Percentiles rank a stretch among this genome's conserved stretches.
Evolutionary conservation across 1,140 invertebrate species (phyloP).

Genomic region (Fopius arisanus): DNA sequence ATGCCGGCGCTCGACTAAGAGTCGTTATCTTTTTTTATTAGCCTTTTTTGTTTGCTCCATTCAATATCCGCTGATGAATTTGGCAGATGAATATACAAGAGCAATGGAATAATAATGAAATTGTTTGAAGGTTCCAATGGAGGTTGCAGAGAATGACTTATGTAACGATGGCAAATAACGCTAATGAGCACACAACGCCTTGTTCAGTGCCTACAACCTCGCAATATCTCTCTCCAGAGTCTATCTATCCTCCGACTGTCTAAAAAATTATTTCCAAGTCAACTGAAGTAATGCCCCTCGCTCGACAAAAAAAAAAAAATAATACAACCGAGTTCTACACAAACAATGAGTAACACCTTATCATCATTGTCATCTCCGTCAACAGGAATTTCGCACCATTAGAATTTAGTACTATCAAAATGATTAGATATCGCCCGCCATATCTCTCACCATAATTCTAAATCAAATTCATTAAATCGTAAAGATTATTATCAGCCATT

Average conservation of each 20-base stretch:
- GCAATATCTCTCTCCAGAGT: conserved; percentile 21
- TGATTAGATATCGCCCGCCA: conserved; percentile 24
- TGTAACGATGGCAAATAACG: conserved; percentile 64
- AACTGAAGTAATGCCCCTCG: background rate
- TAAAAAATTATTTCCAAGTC: background rate
- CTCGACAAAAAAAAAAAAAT: too few species aligned
- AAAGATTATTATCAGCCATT: background rate
- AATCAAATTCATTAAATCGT: background rate
- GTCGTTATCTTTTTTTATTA: background rate
- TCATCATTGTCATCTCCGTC: background rate
- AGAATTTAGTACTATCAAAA: conserved; percentile 18
- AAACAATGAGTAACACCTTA: background rate
- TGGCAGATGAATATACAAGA: background rate
- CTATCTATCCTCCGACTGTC: conserved; percentile 36
- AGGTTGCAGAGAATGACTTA: conserved; percentile 50
- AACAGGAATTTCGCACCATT: background rate
- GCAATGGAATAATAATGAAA: background rate
- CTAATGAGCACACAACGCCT: conserved; percentile 61
- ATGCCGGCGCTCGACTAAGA: background rate
- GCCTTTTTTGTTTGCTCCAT: background rate
- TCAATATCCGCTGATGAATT: too few species aligned
- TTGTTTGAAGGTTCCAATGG: conserved; percentile 21
- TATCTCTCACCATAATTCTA: conserved; percentile 1
- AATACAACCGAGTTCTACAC: background rate
- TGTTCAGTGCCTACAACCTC: conserved; percentile 27